Percentiles rank a stretch among this genome's conserved stretches.
Conservation (phyloP, 2,797 vertebrate species). For the Cyprinodon diabolis region DNA sequence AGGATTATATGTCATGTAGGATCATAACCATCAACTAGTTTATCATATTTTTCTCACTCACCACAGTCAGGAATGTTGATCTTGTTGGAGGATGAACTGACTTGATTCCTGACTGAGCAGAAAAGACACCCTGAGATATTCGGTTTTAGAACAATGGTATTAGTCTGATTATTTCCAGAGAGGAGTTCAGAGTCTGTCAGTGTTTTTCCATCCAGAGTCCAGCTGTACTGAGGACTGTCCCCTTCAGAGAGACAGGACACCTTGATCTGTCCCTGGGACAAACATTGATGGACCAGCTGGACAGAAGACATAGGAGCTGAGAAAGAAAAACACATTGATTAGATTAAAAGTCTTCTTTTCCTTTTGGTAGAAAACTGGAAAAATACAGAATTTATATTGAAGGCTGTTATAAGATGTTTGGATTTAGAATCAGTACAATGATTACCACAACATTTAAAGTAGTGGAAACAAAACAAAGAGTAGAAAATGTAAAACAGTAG, state of each 20-base stretch:
- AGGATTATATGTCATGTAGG: background rate
- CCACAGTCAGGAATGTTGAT: background rate
- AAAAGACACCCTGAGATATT: slow-evolving; percentile 25
- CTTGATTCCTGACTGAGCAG: slow-evolving; percentile 47
- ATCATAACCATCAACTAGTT: background rate
- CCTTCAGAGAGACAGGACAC: slow-evolving; percentile 57
- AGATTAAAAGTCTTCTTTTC: background rate
- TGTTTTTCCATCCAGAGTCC: slow-evolving; percentile 55
- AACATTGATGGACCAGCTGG: slow-evolving; percentile 16
- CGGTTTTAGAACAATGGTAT: slow-evolving; percentile 50
- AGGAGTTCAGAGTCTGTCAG: slow-evolving; percentile 47
- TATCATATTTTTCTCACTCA: slow-evolving; percentile 30
- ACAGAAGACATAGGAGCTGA: slow-evolving; percentile 24
- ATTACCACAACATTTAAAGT: background rate
- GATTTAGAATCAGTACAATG: background rate
- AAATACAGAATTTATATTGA: background rate
- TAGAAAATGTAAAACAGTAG: background rate
- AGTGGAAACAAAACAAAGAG: background rate
- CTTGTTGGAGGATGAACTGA: rapidly evolving
- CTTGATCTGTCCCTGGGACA: slow-evolving; percentile 19
- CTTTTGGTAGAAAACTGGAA: background rate
- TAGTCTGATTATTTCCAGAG: slow-evolving; percentile 14
- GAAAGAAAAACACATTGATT: background rate
- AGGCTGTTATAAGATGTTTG: background rate
- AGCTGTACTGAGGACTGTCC: slow-evolving; percentile 58